phyloP scores from a whole-genome alignment of 2,797 vertebrate species.

The Lutjanus argentimaculatus region DNA sequence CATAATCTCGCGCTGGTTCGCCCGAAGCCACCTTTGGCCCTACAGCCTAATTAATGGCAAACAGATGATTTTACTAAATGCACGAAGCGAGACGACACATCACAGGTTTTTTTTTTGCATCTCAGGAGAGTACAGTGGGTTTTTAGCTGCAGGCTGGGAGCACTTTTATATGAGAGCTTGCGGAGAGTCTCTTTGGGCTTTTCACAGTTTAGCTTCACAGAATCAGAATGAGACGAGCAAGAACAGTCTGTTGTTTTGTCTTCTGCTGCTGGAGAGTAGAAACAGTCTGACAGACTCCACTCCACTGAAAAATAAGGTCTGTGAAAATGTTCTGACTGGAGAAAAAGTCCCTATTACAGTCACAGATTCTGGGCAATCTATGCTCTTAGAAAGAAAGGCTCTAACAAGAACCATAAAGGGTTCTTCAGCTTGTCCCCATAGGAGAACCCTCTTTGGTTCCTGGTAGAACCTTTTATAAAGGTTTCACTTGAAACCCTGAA shows the following conservation, averaged over 20 bases:
- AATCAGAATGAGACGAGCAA: not conserved
- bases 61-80: conserved; percentile 39
- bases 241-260: not conserved
- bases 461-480: too few species aligned
- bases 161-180: conserved; percentile 7
- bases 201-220: conserved; percentile 11
- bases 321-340: not conserved
- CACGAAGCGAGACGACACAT: not conserved
- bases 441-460: too few species aligned
- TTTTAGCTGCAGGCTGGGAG: conserved; percentile 26
- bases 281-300: not conserved
- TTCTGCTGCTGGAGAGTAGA: not conserved
- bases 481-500: too few species aligned
- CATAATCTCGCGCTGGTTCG: not conserved
- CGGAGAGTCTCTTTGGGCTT: conserved; percentile 13
- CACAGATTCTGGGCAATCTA: not conserved
- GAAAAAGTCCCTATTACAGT: not conserved
- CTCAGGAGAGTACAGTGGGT: conserved; percentile 26
- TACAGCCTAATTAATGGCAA: conserved; percentile 38
- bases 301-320: not conserved
- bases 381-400: too few species aligned
- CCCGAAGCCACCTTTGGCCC: conserved; percentile 36
- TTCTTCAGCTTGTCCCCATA: too few species aligned
- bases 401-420: too few species aligned
- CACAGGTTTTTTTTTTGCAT: not conserved